phyloP scores from a whole-genome alignment of 2,113 vertebrate species.

The Herpetotheres cachinnans region DNA sequence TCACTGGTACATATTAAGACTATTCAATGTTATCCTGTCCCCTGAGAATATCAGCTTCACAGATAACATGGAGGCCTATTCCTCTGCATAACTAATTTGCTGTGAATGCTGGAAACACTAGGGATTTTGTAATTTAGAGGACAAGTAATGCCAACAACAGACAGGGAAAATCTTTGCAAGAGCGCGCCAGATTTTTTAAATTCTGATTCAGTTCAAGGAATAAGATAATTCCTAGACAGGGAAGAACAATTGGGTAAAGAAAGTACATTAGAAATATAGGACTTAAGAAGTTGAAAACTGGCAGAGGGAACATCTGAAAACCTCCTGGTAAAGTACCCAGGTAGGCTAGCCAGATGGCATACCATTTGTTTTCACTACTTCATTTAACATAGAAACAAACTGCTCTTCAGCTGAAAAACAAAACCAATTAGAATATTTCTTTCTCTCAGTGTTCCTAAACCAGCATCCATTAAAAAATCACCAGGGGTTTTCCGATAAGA shows the following conservation, averaged over 20 bases:
- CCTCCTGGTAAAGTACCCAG: not conserved
- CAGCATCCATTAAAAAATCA: conserved; percentile 18
- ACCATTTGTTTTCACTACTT: conserved; percentile 56
- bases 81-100: not conserved
- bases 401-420: conserved; percentile 40
- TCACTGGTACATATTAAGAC: conserved; percentile 9
- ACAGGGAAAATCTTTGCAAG: not conserved
- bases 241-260: not conserved
- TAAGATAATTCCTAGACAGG: not conserved
- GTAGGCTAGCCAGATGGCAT: conserved; percentile 56
- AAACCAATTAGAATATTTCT: conserved; percentile 43
- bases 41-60: conserved; percentile 44
- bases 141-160: not conserved
- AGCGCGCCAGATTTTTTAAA: not conserved
- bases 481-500: not conserved
- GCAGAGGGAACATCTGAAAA: conserved; percentile 2
- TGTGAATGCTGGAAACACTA: not conserved
- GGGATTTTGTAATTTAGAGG: not conserved
- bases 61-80: not conserved
- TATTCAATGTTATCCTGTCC: not conserved
- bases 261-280: not conserved
- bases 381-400: conserved; percentile 50
- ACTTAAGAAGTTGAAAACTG: not conserved
- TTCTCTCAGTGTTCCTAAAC: not conserved
- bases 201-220: not conserved